phyloP scores from a whole-genome alignment of 2,113 vertebrate genomes.

The Myrmophylax atrothorax region DNA sequence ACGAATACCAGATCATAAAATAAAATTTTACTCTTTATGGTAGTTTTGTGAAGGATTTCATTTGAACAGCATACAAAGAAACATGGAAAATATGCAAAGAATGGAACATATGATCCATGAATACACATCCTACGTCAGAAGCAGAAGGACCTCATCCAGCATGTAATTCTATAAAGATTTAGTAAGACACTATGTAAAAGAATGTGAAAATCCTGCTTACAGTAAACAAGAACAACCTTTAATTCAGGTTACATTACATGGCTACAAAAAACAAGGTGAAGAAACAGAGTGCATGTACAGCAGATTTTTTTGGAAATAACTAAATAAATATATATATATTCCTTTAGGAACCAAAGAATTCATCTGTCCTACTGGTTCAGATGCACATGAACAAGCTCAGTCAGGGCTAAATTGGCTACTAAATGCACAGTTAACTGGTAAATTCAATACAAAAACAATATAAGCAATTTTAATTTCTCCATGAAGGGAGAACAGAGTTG shows the following conservation, averaged over 20 bases:
- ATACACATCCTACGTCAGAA: background rate
- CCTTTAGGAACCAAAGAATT: background rate
- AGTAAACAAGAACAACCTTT: background rate
- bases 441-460: background rate
- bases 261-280: background rate
- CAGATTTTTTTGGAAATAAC: background rate
- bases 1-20: background rate
- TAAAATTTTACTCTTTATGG: background rate
- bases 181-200: background rate
- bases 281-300: background rate
- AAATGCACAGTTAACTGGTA: background rate
- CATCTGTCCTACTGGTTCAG: background rate
- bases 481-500: background rate
- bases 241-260: background rate
- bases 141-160: background rate
- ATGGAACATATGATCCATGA: constrained; percentile 29
- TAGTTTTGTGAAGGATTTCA: background rate
- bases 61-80: background rate
- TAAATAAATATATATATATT: background rate
- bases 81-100: constrained; percentile 39
- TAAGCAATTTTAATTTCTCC: background rate
- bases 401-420: background rate
- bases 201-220: constrained; percentile 3
- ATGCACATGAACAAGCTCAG: background rate
- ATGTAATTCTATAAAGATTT: background rate